These are phyloP conservation scores for Episyrphus balteatus DNA, from an alignment of 1,140 invertebrate genomes.

Conservation along the genomic window DNA sequence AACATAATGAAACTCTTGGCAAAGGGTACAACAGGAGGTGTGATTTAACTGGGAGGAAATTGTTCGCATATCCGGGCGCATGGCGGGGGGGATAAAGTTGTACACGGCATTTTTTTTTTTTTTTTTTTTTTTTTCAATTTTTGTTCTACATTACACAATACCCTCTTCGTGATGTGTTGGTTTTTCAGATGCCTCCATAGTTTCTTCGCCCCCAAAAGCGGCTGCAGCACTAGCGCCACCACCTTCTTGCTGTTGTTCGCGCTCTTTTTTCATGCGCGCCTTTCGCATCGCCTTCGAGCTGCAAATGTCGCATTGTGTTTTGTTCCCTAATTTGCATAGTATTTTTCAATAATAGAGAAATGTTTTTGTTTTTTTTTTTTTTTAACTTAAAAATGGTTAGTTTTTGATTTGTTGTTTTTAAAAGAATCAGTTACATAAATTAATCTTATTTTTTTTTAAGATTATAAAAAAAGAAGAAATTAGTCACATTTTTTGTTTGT, in stretches of 20 bases:
- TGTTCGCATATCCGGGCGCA: not conserved
- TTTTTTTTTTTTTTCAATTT: not conserved
- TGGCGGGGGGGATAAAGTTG: not conserved
- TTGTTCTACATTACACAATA: not conserved
- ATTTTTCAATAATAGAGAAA: not conserved
- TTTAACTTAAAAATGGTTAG: constrained; percentile 2
- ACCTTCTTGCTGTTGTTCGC: constrained; percentile 40
- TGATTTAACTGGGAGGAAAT: not conserved
- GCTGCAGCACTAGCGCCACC: constrained; percentile 29
- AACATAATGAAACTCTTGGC: no score
- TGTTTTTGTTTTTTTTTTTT: constrained; percentile 11
- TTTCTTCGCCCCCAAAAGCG: constrained; percentile 18
- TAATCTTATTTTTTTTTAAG: constrained; percentile 26
- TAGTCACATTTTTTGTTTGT: no score
- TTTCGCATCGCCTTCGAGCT: constrained; percentile 57
- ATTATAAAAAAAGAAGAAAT: constrained; percentile 8
- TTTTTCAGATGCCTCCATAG: not conserved
- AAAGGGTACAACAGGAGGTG: no score
- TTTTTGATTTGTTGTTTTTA: constrained; percentile 12
- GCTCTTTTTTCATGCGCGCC: constrained; percentile 50
- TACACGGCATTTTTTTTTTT: not conserved
- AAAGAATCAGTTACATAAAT: constrained; percentile 18
- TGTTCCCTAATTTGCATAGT: constrained; percentile 55
- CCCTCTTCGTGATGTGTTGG: constrained; percentile 3
- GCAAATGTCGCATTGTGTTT: constrained; percentile 72